phyloP scores from a whole-genome alignment of 2,888 invertebrate species.

The Agrypnus murinus region DNA sequence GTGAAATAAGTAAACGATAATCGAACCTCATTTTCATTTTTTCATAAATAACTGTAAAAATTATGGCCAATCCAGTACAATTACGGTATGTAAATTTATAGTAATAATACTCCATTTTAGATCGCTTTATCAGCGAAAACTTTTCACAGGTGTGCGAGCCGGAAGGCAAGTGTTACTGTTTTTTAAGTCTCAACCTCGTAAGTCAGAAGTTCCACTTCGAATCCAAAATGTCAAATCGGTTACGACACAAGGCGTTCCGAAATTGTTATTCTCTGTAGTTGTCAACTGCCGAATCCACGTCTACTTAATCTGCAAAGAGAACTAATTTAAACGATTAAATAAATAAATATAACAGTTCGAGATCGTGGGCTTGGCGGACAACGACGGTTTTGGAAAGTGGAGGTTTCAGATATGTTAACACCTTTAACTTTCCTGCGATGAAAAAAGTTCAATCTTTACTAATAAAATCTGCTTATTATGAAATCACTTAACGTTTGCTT shows the following conservation, averaged over 20 bases:
- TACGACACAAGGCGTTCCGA: constrained; percentile 51
- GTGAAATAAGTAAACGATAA: constrained; percentile 18
- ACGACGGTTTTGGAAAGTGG: constrained; percentile 47
- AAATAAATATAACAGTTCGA: constrained; percentile 48
- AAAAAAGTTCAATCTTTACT: constrained; percentile 35
- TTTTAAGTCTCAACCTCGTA: constrained; percentile 37
- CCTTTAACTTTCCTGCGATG: constrained; percentile 38
- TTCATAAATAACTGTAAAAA: constrained; percentile 40
- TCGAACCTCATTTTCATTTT: background rate
- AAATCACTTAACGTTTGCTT: constrained; percentile 29
- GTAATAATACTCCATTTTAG: constrained; percentile 41
- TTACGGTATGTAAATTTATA: constrained; percentile 44
- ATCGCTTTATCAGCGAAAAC: constrained; percentile 42
- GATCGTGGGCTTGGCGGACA: constrained; percentile 46
- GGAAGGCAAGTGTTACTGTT: constrained; percentile 49
- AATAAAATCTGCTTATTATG: constrained; percentile 37
- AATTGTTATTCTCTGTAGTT: constrained; percentile 50
- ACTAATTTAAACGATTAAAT: constrained; percentile 52
- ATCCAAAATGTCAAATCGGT: constrained; percentile 53
- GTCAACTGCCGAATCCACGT: constrained; percentile 44
- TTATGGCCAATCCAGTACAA: constrained; percentile 36
- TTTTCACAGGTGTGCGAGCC: constrained; percentile 50
- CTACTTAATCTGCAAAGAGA: constrained; percentile 48
- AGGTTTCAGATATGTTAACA: constrained; percentile 25
- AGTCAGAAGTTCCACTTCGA: constrained; percentile 40